A percentile compares a stretch with the other conserved stretches of the same genome.
Evolutionary conservation across 1,140 invertebrate genomes (phyloP).

Genomic region (Papilio polytes): DNA sequence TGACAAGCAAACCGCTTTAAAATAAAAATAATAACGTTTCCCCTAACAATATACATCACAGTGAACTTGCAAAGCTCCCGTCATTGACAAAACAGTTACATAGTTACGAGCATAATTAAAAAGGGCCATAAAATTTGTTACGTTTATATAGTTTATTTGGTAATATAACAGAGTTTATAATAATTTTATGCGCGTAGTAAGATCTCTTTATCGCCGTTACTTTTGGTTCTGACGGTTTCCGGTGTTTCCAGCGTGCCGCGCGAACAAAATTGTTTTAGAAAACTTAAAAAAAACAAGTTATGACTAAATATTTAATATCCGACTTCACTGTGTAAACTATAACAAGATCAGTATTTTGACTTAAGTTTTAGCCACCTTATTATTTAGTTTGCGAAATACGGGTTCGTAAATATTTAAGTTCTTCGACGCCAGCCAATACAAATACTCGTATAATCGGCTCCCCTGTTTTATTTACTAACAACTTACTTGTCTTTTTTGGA

Average conservation of each 20-base stretch:
- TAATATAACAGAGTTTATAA: too few species aligned
- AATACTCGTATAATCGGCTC: constrained; percentile 30
- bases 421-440: constrained; percentile 20
- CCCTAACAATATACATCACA: not conserved
- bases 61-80: not conserved
- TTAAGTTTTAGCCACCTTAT: constrained; percentile 7
- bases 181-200: too few species aligned
- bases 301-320: not conserved
- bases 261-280: too few species aligned
- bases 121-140: not conserved
- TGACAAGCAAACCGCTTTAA: not conserved
- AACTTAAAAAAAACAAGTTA: too few species aligned
- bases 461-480: constrained; percentile 49
- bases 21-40: not conserved
- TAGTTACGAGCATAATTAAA: not conserved
- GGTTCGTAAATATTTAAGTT: constrained; percentile 30
- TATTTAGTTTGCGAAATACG: constrained; percentile 15
- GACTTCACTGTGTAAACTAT: not conserved
- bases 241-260: too few species aligned
- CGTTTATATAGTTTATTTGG: too few species aligned
- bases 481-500: constrained; percentile 47
- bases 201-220: too few species aligned
- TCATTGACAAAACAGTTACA: not conserved
- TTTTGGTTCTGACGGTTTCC: too few species aligned
- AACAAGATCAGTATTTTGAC: not conserved